Base-by-base conservation (phyloP, 2,113 vertebrate genomes). In the Paradisaea rubra region DNA sequence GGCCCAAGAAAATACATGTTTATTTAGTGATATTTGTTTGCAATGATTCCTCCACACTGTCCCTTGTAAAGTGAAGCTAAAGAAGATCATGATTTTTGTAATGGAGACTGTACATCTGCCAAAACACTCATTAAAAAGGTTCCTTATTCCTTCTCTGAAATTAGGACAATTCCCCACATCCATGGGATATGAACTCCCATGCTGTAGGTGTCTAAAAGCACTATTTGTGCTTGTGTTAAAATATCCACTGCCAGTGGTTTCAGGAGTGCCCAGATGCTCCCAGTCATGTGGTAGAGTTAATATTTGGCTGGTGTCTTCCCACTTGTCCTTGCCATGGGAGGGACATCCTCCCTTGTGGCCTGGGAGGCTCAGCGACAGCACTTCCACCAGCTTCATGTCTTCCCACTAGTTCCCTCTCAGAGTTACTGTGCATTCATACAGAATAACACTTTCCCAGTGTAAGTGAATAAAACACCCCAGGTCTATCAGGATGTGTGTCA, bases 401-500 rank as follows among this genome's bases (percentile, higher is more conserved):
- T 66, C 60, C 42, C 27, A 33, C 28, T 6, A 37, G 24, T 2
- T 37, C 35, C 64, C 59, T 65, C 79, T 64, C 35, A 57, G 63
- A 81, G 41, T 70, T 85, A 31, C 76, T 89, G 63, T 71, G 56
- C 39, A 23, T 85, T 77, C 69, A 45, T 22, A 77, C 57, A 73
- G 59, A 93, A 16, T 83, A 81, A 85, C 61, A 76, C 53, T 95
- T 92, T 86, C 85, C 59, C 77, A 88, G 44, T 41, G 28, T 18
- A 59, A 90, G 35, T 72, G 81, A 91, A 88, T 69, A 71, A 96
- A 95, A 78, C 45, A 5, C 12, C 20, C 21, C 72, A 90, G 86
- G 47, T 72, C 95, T 96, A 91, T 93, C 88, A 89, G 88, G 74
- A 66, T 78, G 56, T 84, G 59, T 79, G 79, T 85, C 85, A 94